Conservation (phyloP, 2,797 vertebrate species). For the Avahi laniger region DNA sequence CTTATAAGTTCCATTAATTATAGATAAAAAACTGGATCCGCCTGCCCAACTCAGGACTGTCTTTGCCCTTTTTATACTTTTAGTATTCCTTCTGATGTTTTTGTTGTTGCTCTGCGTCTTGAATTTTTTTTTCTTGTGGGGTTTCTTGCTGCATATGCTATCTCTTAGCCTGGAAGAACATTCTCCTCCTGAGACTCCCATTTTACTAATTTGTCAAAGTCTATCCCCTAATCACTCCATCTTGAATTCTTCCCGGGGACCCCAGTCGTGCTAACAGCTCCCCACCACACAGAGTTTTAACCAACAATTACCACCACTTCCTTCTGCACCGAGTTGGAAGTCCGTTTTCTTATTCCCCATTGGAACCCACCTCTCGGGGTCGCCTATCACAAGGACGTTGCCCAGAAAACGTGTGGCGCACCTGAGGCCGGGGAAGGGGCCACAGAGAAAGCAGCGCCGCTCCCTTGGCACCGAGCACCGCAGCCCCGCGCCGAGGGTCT, state of each 20-base stretch:
- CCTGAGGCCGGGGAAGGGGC: too few species aligned
- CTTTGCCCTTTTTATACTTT: not conserved
- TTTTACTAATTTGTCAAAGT: not conserved
- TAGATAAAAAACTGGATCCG: not conserved
- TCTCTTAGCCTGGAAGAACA: not conserved
- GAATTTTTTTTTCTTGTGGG: not conserved
- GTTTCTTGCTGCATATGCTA: not conserved
- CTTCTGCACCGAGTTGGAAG: not conserved
- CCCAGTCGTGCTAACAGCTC: not conserved
- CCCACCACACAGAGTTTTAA: not conserved
- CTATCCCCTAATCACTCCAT: not conserved
- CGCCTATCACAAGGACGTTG: fast-evolving
- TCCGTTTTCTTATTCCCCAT: not conserved
- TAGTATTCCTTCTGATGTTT: not conserved
- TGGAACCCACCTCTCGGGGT: not conserved
- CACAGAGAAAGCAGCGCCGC: fast-evolving
- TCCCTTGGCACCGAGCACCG: fast-evolving
- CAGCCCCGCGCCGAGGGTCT: not conserved
- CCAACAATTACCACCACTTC: not conserved
- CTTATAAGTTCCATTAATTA: not conserved
- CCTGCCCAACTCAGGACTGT: not conserved
- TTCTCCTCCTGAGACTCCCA: not conserved
- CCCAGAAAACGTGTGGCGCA: too few species aligned
- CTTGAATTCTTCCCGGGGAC: not conserved
- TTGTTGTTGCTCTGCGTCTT: not conserved